Conservation (phyloP, 92 coral and sea anemone species). For the Parazoanthus swiftii region DNA sequence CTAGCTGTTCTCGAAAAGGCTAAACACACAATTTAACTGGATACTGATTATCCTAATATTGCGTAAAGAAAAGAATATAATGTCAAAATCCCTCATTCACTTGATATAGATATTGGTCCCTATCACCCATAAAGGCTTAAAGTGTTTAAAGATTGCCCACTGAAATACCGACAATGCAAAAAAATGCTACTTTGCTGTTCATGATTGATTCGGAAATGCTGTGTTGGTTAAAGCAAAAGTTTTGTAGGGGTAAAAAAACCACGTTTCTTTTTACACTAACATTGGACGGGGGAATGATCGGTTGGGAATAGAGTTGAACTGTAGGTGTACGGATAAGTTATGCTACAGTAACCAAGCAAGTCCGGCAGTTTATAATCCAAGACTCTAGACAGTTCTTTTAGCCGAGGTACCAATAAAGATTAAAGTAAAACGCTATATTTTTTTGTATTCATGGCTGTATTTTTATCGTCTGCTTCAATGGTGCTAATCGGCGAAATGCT, state of each 20-base stretch:
- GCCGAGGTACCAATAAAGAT: no score
- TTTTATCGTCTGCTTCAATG: neutral
- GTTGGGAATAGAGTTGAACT: no score
- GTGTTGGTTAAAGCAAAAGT: neutral
- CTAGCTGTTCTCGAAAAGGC: neutral
- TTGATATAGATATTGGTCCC: neutral
- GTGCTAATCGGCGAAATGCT: neutral
- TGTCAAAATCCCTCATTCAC: neutral
- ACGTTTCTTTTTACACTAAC: no score
- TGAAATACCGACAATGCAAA: neutral
- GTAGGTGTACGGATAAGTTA: no score
- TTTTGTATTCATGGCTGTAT: no score
- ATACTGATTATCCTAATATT: neutral
- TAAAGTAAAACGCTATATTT: no score
- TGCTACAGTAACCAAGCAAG: no score
- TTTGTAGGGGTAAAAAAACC: no score
- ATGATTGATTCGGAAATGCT: neutral
- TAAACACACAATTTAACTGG: neutral
- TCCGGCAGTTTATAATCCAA: no score
- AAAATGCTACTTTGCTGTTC: neutral
- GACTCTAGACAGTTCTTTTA: no score
- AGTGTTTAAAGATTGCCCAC: neutral
- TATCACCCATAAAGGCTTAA: neutral
- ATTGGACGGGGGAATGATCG: no score
- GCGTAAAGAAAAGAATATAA: neutral